These are phyloP conservation scores for Rhodophaea formosa DNA, from an alignment of 2,888 invertebrate species.

Conservation along the genomic window DNA sequence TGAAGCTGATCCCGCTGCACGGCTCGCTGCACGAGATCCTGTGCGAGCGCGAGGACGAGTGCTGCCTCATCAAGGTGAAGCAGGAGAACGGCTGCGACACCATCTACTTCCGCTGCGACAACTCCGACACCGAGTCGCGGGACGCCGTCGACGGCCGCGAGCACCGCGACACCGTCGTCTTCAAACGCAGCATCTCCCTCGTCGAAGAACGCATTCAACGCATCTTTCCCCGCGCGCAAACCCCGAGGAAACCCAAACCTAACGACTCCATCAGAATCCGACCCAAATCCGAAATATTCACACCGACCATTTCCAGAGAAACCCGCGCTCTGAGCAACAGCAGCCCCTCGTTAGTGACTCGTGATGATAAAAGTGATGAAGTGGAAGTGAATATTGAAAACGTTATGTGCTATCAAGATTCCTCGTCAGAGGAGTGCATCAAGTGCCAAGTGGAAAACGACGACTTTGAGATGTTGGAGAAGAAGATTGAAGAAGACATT, in stretches of 20 bases:
- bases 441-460: slow-evolving; percentile 57
- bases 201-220: slow-evolving; percentile 68
- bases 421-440: slow-evolving; percentile 70
- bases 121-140: slow-evolving; percentile 61
- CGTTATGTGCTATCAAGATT: slow-evolving; percentile 67
- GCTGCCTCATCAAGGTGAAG: slow-evolving; percentile 72
- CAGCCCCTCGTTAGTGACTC: slow-evolving; percentile 54
- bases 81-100: slow-evolving; percentile 73
- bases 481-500: slow-evolving; percentile 63
- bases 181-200: slow-evolving; percentile 68
- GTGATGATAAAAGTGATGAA: slow-evolving; percentile 43
- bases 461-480: slow-evolving; percentile 65
- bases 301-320: slow-evolving; percentile 44
- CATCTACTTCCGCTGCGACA: slow-evolving; percentile 68
- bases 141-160: neutral
- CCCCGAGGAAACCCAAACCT: slow-evolving; percentile 29
- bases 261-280: slow-evolving; percentile 31
- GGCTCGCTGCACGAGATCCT: slow-evolving; percentile 73
- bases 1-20: slow-evolving; percentile 68
- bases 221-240: slow-evolving; percentile 53
- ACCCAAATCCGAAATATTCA: slow-evolving; percentile 54
- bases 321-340: slow-evolving; percentile 59
- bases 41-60: slow-evolving; percentile 72
- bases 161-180: slow-evolving; percentile 59
- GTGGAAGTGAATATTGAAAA: slow-evolving; percentile 70